These are phyloP conservation scores for Miniopterus natalensis DNA, from an alignment of 2,113 vertebrate genomes.

Conservation along the genomic window DNA sequence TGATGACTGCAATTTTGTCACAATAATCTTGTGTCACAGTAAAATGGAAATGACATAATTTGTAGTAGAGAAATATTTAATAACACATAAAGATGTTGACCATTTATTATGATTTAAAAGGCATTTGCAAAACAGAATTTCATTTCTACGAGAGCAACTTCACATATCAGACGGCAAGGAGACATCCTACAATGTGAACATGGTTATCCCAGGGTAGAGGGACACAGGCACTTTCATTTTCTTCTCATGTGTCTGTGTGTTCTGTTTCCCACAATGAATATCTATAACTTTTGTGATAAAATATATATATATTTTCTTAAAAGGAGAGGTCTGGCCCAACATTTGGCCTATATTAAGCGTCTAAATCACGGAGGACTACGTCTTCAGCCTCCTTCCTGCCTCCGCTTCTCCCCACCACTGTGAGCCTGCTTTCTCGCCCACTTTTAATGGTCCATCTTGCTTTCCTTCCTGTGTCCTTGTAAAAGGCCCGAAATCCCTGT, in stretches of 20 bases:
- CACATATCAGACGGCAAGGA: not conserved
- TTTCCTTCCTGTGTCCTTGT: slow-evolving; percentile 56
- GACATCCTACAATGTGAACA: not conserved
- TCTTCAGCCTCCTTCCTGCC: not conserved
- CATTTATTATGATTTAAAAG: not conserved
- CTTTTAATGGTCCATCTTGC: slow-evolving; percentile 41
- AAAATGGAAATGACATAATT: not conserved
- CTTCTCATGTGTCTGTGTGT: not conserved
- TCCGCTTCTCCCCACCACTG: not conserved
- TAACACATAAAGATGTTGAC: not conserved
- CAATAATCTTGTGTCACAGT: not conserved
- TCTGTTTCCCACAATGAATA: not conserved
- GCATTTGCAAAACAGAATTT: not conserved
- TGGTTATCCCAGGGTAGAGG: not conserved
- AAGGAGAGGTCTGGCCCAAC: not conserved
- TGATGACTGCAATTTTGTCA: not conserved
- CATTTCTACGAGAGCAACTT: not conserved
- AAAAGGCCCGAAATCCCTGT: not conserved
- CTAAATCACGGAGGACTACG: not conserved
- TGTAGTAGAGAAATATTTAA: not conserved
- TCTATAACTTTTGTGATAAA: not conserved
- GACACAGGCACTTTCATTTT: not conserved
- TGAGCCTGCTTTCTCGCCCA: not conserved
- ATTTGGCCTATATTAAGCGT: not conserved
- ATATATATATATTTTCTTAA: not conserved